A percentile compares a stretch with the other conserved stretches of the same genome.
phyloP scores from a whole-genome alignment of 1,140 invertebrate species.

The Rhizoglyphus robini region DNA sequence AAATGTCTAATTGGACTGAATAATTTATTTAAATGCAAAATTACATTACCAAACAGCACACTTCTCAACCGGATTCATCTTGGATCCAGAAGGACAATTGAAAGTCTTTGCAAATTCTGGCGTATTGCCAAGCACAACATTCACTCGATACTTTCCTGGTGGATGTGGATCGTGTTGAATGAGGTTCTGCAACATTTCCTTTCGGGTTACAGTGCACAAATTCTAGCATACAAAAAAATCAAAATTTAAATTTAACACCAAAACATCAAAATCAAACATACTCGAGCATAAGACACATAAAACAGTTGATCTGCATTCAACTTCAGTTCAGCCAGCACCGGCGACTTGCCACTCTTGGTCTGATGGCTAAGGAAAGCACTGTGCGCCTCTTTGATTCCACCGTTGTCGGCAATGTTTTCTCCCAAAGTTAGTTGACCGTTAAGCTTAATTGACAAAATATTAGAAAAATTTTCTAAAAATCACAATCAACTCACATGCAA shows the following conservation, averaged over 20 bases:
- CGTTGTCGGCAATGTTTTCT: constrained; percentile 74
- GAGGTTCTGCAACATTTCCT: constrained; percentile 47
- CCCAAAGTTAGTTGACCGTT: constrained; percentile 60
- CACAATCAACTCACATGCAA: background rate
- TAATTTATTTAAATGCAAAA: too few species aligned
- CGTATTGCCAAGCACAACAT: constrained; percentile 77
- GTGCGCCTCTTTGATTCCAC: constrained; percentile 38
- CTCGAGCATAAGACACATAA: constrained; percentile 53
- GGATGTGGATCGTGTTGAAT: constrained; percentile 29
- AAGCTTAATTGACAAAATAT: constrained; percentile 30
- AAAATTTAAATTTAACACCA: constrained; percentile 33
- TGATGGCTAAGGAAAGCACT: constrained; percentile 20
- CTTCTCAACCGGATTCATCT: constrained; percentile 80
- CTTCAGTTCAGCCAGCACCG: constrained; percentile 56
- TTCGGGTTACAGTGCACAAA: constrained; percentile 40
- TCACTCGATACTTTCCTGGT: constrained; percentile 39
- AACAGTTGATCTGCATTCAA: constrained; percentile 62
- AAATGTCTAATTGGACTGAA: too few species aligned
- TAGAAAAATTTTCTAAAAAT: background rate
- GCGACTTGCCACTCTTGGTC: constrained; percentile 27
- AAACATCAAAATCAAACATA: constrained; percentile 25
- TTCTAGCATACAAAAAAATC: constrained; percentile 41
- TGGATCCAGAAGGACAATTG: constrained; percentile 51
- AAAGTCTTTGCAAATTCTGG: constrained; percentile 67
- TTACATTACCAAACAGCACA: constrained; percentile 86